Percentiles rank a stretch among this genome's conserved stretches.
These are phyloP conservation scores for Ornithoptera alexandrae DNA, from an alignment of 2,888 invertebrate species.

Conservation along the genomic window DNA sequence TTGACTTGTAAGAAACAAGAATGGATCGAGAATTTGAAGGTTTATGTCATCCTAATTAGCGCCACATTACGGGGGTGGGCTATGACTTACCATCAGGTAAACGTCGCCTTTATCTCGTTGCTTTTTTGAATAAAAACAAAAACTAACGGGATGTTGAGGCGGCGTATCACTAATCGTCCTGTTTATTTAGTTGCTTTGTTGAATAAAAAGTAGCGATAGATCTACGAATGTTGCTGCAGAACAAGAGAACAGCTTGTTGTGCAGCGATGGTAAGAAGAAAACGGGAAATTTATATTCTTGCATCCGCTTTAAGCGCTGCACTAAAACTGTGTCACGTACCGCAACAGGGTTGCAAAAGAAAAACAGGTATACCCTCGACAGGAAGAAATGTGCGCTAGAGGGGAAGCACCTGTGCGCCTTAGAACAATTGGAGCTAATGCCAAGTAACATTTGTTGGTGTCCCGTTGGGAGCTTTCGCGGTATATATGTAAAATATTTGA, in stretches of 20 bases:
- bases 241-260: neutral
- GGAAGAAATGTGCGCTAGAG: conserved; percentile 50
- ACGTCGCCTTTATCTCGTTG: no score
- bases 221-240: no score
- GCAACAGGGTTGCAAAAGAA: conserved; percentile 32
- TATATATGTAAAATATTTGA: conserved; percentile 38
- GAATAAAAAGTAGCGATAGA: no score
- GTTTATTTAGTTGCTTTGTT: no score
- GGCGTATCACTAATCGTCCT: no score
- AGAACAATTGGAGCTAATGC: conserved; percentile 32
- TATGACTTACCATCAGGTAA: no score
- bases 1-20: no score
- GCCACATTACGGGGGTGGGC: no score
- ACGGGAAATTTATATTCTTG: conserved; percentile 54
- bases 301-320: conserved; percentile 47
- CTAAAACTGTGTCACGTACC: conserved; percentile 43
- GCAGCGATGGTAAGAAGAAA: conserved; percentile 45
- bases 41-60: no score
- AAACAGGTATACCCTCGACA: conserved; percentile 56
- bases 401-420: conserved; percentile 49
- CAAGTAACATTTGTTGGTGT: conserved; percentile 37
- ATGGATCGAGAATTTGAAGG: no score
- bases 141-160: no score
- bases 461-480: conserved; percentile 29
- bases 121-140: no score